Conservation (phyloP, 2,797 vertebrate genomes). For the Hephaestus fuliginosus region DNA sequence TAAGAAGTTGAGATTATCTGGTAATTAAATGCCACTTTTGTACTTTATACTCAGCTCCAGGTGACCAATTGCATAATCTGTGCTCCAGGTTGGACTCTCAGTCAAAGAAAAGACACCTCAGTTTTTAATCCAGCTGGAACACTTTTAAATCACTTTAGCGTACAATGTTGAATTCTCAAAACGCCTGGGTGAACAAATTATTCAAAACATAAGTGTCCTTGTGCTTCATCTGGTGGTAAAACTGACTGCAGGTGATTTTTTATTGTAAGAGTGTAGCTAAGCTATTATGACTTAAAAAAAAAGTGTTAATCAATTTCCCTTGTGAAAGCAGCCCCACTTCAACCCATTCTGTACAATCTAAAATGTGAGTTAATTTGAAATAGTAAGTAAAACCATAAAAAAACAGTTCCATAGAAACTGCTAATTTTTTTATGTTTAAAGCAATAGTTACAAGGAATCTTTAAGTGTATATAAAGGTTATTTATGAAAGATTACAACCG, state of each 20-base stretch:
- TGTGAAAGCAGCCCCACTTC: neutral
- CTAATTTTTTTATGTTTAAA: neutral
- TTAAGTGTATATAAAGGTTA: too few species aligned
- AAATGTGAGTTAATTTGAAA: neutral
- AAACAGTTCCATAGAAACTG: neutral
- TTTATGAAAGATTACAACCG: too few species aligned
- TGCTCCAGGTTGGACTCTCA: constrained; percentile 34
- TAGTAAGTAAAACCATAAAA: neutral
- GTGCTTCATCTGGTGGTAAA: neutral
- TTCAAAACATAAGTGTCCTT: neutral
- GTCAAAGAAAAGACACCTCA: constrained; percentile 25
- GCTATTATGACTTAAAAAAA: neutral
- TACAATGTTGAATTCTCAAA: constrained; percentile 4
- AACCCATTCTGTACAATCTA: neutral
- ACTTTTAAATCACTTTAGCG: constrained; percentile 8
- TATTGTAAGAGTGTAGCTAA: neutral
- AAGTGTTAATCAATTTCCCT: neutral
- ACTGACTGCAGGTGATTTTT: neutral
- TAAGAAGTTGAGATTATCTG: constrained; percentile 42
- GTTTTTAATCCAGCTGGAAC: constrained; percentile 38
- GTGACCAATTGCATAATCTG: constrained; percentile 43
- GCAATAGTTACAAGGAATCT: neutral
- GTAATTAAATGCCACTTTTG: constrained; percentile 58
- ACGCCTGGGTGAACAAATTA: neutral
- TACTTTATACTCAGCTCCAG: constrained; percentile 12